phyloP scores from a whole-genome alignment of 2,888 invertebrate genomes.

The Eristalis pertinax region DNA sequence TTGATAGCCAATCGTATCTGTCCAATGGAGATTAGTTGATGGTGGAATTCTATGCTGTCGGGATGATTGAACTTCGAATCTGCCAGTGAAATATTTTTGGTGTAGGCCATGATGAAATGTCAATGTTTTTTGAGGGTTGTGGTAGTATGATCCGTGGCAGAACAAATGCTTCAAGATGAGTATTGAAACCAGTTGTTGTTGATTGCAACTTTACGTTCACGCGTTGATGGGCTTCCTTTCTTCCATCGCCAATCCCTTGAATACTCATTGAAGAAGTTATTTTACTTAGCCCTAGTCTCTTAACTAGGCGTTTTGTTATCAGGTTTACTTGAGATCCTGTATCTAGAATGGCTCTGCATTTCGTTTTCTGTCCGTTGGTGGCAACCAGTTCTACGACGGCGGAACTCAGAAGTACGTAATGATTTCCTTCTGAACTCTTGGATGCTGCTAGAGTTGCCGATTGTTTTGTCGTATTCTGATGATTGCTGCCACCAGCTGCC shows the following conservation, averaged over 20 bases:
- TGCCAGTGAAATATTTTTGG: too few species aligned
- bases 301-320: constrained; percentile 13
- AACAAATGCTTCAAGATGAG: too few species aligned
- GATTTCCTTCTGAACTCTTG: background rate
- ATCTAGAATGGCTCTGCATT: constrained; percentile 21
- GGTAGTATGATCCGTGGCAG: too few species aligned
- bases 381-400: constrained; percentile 7
- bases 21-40: too few species aligned
- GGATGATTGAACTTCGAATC: too few species aligned
- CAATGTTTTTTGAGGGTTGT: too few species aligned
- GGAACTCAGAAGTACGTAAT: background rate
- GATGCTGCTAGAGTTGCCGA: constrained; percentile 12
- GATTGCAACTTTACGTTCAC: too few species aligned
- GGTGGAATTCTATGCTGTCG: too few species aligned
- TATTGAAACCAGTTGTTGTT: too few species aligned
- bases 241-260: constrained; percentile 8
- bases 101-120: too few species aligned
- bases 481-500: background rate
- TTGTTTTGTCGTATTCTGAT: background rate
- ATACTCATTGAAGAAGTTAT: constrained; percentile 19
- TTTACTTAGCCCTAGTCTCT: constrained; percentile 20
- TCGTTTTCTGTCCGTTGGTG: background rate
- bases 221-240: background rate
- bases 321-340: constrained; percentile 40
- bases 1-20: too few species aligned